Base-by-base conservation (phyloP, 2,797 vertebrate species). In the Tragopan temminckii region DNA sequence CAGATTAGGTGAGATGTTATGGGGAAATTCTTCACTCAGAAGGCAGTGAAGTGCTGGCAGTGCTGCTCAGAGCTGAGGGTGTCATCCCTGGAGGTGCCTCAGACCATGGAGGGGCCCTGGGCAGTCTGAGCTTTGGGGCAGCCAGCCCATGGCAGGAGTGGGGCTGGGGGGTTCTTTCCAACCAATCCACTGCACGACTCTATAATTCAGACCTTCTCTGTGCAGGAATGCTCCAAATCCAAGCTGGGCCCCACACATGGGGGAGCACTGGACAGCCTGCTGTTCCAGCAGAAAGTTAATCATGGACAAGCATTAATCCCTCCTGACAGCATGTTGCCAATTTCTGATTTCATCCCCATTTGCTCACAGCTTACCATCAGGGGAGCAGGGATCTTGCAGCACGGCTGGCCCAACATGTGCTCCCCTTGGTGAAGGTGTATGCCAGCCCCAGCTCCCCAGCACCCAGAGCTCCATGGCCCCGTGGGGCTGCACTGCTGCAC, bases 261-360 rank as follows among this genome's bases (percentile, higher is more conserved):
- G 46, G 19, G 78, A 77, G 46, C 4, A 94, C 87, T 92, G 59
- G 1, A 33, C 77, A 48, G 85, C 86, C 91, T 70, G 90, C 91
- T 92, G 82, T 52, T 94, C 75, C 88, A 91, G 88, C 72, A 94
- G 33, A 59, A 95, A 96, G 92, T 96, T 94, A 96, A 95, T 97
- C 90, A 95, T 67, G 83, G 93, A 79, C 91, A 95, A 66, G 95
- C 95, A 96, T 95, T 95, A 96, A 96, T 96, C 85, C 86, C 92
- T 96, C 80, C 74, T 81, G 96, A 96, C 90, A 95, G 91, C 88
- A 90, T 82, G 93, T 90, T 96, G 86, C 94, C 90, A 93, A 91
- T 94, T 96, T 92, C 87, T 92, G 80, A 94, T 93, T 91, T 90
- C 85, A 96, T 63, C 87, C 91, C 84, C 81, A 53, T 86, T 95